phyloP scores from a whole-genome alignment of 2,888 invertebrate genomes.

The Pyrocoelia pectoralis region DNA sequence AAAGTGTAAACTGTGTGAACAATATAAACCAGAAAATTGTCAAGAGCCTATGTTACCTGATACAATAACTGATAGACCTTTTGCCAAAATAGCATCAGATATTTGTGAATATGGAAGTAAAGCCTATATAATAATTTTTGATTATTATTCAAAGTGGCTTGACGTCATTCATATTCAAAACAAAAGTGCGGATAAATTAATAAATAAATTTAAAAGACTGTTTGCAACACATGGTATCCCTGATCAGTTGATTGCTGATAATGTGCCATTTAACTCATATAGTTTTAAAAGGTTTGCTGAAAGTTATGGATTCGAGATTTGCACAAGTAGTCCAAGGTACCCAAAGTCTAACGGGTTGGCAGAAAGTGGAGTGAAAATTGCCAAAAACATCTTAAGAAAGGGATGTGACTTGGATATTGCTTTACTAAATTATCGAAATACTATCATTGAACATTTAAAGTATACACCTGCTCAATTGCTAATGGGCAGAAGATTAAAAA shows the following conservation, averaged over 20 bases:
- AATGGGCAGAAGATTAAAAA: neutral
- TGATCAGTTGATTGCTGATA: neutral
- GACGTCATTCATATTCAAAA: too few species aligned
- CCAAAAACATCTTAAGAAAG: constrained; percentile 2
- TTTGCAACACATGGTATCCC: constrained; percentile 2
- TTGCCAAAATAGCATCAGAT: constrained; percentile 2
- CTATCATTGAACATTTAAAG: neutral
- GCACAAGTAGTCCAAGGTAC: neutral
- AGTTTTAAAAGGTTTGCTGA: constrained; percentile 1
- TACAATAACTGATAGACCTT: neutral
- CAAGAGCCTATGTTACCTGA: neutral
- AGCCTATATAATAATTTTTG: neutral
- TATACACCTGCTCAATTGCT: neutral
- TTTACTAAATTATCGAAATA: neutral
- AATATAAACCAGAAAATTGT: neutral
- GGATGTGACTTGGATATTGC: neutral
- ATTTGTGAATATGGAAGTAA: constrained; percentile 2
- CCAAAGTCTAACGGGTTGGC: neutral
- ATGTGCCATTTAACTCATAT: neutral
- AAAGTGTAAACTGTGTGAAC: too few species aligned
- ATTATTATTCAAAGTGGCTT: too few species aligned
- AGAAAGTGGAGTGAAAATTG: too few species aligned
- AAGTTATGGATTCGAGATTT: neutral
- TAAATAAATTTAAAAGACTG: neutral
- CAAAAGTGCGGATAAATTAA: too few species aligned